Evolutionary conservation across 2,113 vertebrate species (phyloP).

Genomic region (Cavia aperea): DNA sequence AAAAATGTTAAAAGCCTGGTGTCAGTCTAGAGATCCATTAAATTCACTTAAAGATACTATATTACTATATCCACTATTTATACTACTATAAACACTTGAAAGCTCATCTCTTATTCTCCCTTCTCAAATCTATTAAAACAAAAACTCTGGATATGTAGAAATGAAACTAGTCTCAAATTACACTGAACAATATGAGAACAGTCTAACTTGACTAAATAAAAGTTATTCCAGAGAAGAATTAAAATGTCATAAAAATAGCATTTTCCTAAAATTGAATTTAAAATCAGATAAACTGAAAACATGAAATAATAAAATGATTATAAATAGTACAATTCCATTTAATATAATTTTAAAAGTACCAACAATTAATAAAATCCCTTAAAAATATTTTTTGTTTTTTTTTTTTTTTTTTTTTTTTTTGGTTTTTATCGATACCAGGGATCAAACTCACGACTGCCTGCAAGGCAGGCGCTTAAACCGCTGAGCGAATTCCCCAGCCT

Average conservation of each 20-base stretch:
- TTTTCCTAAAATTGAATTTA: background rate
- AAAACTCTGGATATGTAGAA: background rate
- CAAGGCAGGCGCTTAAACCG: too few relatives aligned
- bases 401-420: too few relatives aligned
- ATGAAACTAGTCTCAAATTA: background rate
- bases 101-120: background rate
- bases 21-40: constrained; percentile 4
- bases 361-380: background rate
- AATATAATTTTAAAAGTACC: background rate
- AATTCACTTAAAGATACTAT: background rate
- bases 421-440: too few relatives aligned
- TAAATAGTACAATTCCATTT: background rate
- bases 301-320: background rate
- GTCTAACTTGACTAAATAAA: background rate
- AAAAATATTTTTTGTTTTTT: background rate
- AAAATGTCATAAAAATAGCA: background rate
- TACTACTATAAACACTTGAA: background rate
- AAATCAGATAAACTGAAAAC: constrained; percentile 17
- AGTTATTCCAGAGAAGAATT: background rate
- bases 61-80: background rate
- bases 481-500: too few relatives aligned
- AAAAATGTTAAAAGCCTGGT: background rate
- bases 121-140: background rate
- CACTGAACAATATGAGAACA: background rate
- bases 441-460: too few relatives aligned